These are phyloP conservation scores for Ormyrus labotus DNA, from an alignment of 2,888 invertebrate genomes.

Conservation along the genomic window DNA sequence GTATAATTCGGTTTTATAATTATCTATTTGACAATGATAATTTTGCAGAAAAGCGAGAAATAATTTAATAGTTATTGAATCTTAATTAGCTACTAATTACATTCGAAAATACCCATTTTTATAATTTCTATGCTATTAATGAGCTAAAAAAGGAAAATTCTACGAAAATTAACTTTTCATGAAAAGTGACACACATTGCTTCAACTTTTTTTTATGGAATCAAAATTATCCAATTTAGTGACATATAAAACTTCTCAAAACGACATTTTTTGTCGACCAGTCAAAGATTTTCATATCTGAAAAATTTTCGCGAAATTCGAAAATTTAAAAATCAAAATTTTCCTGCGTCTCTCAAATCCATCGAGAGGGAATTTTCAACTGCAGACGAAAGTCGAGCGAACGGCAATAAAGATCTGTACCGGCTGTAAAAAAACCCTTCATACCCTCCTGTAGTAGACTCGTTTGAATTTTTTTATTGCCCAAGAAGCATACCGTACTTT, in stretches of 20 bases:
- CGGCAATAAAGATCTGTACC: conserved; percentile 19
- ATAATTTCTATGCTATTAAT: too few relatives aligned
- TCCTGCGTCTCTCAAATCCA: background rate
- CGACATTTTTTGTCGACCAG: background rate
- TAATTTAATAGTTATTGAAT: too few relatives aligned
- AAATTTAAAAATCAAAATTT: conserved; percentile 27
- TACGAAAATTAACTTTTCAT: too few relatives aligned
- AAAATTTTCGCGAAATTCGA: background rate
- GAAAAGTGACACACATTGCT: too few relatives aligned
- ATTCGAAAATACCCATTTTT: too few relatives aligned
- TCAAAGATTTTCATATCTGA: background rate
- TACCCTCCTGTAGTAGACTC: conserved; percentile 1
- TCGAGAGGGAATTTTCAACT: background rate
- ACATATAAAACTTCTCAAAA: background rate
- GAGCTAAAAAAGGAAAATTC: too few relatives aligned
- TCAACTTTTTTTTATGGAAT: too few relatives aligned
- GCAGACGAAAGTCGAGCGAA: conserved; percentile 4
- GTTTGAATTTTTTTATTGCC: conserved; percentile 5
- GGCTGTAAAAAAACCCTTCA: conserved; percentile 23
- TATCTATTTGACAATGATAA: too few relatives aligned
- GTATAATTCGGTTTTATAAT: too few relatives aligned
- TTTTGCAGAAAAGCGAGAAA: too few relatives aligned
- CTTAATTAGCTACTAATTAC: too few relatives aligned
- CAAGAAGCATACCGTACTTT: background rate
- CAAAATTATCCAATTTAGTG: background rate